Conservation (phyloP, 2,888 invertebrate genomes). For the Asteroscopus sphinx region DNA sequence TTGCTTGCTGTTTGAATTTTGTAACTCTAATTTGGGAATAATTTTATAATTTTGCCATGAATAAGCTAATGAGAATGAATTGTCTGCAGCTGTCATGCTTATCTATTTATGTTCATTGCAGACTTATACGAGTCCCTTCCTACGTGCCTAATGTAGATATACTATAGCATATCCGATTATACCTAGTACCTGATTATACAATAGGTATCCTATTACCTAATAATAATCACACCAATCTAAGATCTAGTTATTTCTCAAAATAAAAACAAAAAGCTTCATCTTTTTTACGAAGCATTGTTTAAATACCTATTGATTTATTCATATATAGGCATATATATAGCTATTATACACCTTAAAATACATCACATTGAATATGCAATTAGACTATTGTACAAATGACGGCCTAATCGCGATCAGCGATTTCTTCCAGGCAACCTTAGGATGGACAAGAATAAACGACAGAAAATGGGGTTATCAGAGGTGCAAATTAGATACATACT, state of each 20-base stretch:
- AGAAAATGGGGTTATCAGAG: too few species aligned
- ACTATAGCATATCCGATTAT: constrained; percentile 10
- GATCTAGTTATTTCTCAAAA: constrained; percentile 15
- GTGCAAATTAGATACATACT: too few species aligned
- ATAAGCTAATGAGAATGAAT: constrained; percentile 62
- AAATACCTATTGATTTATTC: constrained; percentile 6
- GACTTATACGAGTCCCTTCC: constrained; percentile 8
- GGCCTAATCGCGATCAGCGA: too few species aligned
- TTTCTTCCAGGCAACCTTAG: too few species aligned
- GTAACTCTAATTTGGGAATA: constrained; percentile 65
- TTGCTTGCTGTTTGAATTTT: constrained; percentile 64
- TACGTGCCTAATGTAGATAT: constrained; percentile 7
- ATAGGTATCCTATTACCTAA: constrained; percentile 13
- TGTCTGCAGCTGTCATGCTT: constrained; percentile 49
- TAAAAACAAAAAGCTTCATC: constrained; percentile 5
- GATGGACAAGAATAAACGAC: too few species aligned
- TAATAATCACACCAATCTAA: constrained; percentile 11
- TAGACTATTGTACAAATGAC: too few species aligned
- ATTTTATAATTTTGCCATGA: constrained; percentile 65
- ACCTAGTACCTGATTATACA: constrained; percentile 16
- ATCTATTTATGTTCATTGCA: constrained; percentile 48
- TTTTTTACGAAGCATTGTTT: constrained; percentile 2
- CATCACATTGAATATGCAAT: too few species aligned
- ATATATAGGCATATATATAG: too few species aligned
- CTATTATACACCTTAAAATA: too few species aligned